Evolutionary conservation across 2,888 invertebrate genomes (phyloP).

Genomic region (Hipparchia sbordonii): DNA sequence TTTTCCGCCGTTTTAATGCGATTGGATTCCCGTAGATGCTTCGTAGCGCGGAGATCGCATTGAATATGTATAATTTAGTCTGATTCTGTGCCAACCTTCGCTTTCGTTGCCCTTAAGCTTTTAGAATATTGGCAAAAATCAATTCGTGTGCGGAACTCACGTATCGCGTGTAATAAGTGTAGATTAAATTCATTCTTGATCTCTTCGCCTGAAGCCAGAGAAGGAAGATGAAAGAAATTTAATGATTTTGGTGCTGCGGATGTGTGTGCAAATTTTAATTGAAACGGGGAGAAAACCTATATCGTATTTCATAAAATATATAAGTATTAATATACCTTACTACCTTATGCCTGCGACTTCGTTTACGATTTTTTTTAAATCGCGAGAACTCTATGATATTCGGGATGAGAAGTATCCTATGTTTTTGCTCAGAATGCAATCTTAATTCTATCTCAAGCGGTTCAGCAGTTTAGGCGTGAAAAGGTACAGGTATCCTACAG

Average conservation of each 20-base stretch:
- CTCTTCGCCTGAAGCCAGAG: constrained; percentile 1
- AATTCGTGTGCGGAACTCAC: constrained; percentile 26
- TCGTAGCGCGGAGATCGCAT: constrained; percentile 57
- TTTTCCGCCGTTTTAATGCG: constrained; percentile 68
- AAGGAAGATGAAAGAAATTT: constrained; percentile 5
- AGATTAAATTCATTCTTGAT: constrained; percentile 19
- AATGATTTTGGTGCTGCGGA: background rate
- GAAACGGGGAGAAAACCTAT: background rate
- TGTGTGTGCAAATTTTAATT: background rate
- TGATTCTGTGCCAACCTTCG: constrained; percentile 57
- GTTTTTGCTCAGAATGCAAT: no score
- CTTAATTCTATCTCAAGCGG: no score
- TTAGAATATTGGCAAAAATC: constrained; percentile 43
- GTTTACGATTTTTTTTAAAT: no score
- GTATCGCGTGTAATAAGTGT: constrained; percentile 24
- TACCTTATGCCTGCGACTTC: no score
- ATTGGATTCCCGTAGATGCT: constrained; percentile 66
- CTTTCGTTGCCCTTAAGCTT: constrained; percentile 52
- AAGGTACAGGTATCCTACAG: no score
- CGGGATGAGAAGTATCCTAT: no score
- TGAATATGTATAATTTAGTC: constrained; percentile 63
- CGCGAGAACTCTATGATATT: no score
- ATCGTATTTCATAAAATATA: no score
- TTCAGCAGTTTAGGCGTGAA: no score
- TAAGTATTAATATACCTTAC: no score